Percentiles rank a stretch among this genome's conserved stretches.
Evolutionary conservation across 92 coral and sea anemone genomes (phyloP).

Genomic region (Bergia sp.): DNA sequence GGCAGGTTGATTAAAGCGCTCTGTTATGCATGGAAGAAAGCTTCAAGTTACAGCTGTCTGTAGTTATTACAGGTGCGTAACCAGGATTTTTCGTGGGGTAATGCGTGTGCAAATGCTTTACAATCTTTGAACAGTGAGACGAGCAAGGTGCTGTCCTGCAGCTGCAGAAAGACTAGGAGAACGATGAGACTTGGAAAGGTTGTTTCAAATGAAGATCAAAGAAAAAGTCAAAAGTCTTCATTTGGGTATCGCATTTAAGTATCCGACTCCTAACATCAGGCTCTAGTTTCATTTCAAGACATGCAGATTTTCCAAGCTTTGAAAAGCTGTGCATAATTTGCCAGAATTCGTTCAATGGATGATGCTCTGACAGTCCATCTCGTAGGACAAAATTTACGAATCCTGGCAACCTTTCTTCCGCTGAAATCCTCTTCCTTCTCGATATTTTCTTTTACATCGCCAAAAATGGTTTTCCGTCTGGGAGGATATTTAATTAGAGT

Average conservation of each 20-base stretch:
- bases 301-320: constrained; percentile 48
- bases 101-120: constrained; percentile 29
- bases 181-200: constrained; percentile 24
- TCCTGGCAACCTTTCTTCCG: constrained; percentile 28
- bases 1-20: constrained; percentile 60
- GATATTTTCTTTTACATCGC: too few species aligned
- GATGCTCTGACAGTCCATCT: constrained; percentile 53
- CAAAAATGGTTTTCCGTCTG: too few species aligned
- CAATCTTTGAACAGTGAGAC: constrained; percentile 26
- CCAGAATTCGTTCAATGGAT: constrained; percentile 11
- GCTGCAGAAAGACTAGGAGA: constrained; percentile 35
- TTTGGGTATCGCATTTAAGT: constrained; percentile 52
- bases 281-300: constrained; percentile 53
- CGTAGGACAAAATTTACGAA: constrained; percentile 48
- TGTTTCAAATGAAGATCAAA: constrained; percentile 35
- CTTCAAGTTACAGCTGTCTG: constrained; percentile 52
- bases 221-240: constrained; percentile 50
- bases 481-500: too few species aligned
- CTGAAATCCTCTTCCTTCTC: neutral
- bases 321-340: constrained; percentile 43
- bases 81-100: too few species aligned
- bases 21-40: constrained; percentile 40
- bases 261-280: constrained; percentile 51
- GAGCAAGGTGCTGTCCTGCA: constrained; percentile 36
- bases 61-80: too few species aligned